Percentiles rank a stretch among this genome's conserved stretches.
These are phyloP conservation scores for Sesia bembeciformis DNA, from an alignment of 2,888 invertebrate species.

Conservation along the genomic window DNA sequence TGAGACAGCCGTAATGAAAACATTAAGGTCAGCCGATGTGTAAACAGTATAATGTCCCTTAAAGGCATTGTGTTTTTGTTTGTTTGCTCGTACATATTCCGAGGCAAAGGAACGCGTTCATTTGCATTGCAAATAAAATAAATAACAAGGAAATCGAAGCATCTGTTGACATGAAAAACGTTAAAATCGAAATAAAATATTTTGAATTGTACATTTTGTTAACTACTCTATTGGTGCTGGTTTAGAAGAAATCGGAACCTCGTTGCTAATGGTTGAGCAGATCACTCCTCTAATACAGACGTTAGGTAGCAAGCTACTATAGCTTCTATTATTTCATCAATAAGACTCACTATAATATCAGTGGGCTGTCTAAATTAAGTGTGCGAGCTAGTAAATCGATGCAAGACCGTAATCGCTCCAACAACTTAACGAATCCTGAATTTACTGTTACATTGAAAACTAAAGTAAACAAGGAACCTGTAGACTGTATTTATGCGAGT, in stretches of 20 bases:
- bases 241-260: slow-evolving; percentile 26
- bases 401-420: slow-evolving; percentile 31
- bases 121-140: background rate
- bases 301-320: no score
- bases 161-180: background rate
- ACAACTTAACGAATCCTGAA: slow-evolving; percentile 42
- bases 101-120: background rate
- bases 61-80: background rate
- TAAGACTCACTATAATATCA: no score
- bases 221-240: slow-evolving; percentile 9
- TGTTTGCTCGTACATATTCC: background rate
- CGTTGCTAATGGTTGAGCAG: slow-evolving; percentile 25
- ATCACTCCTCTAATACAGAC: no score
- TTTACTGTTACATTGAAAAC: slow-evolving; percentile 23
- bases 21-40: background rate
- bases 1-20: background rate
- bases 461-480: no score
- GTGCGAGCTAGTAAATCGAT: slow-evolving; percentile 30
- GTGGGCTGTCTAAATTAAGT: no score
- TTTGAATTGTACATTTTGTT: background rate
- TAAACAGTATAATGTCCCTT: background rate
- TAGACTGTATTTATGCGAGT: no score
- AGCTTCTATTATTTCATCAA: no score
- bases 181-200: background rate
- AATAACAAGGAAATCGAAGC: background rate